Conservation (phyloP, 1,140 invertebrate species). For the Ooceraea biroi region DNA sequence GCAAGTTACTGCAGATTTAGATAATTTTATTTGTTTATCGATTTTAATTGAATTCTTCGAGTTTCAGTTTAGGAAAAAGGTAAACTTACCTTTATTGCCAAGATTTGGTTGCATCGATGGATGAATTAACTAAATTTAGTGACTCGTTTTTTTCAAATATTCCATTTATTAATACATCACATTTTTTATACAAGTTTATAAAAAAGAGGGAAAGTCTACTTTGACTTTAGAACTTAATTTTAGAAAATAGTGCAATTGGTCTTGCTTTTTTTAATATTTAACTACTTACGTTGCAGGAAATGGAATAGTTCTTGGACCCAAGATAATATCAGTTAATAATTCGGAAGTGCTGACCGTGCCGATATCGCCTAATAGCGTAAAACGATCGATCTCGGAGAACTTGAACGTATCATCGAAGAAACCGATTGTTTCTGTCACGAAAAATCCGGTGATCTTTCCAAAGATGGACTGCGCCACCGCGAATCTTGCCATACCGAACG, state of each 20-base stretch:
- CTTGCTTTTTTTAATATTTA: neutral
- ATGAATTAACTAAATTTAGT: too few relatives aligned
- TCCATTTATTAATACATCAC: too few relatives aligned
- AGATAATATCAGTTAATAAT: constrained; percentile 76
- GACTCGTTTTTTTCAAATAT: too few relatives aligned
- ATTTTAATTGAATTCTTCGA: neutral
- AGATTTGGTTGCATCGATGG: too few relatives aligned
- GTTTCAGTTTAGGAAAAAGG: too few relatives aligned
- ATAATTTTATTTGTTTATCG: neutral
- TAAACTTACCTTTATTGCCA: too few relatives aligned
- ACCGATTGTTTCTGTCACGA: constrained; percentile 35
- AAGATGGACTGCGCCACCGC: constrained; percentile 68
- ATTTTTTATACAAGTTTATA: too few relatives aligned
- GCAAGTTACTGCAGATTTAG: constrained; percentile 65
- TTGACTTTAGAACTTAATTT: neutral
- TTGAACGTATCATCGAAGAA: constrained; percentile 62
- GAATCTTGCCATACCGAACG: constrained; percentile 60
- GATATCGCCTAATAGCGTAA: constrained; percentile 47
- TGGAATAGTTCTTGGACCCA: constrained; percentile 74
- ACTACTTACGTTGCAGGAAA: constrained; percentile 73
- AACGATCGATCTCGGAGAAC: constrained; percentile 39
- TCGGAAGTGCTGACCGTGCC: constrained; percentile 47
- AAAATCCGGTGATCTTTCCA: constrained; percentile 78
- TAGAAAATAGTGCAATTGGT: neutral
- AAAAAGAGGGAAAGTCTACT: neutral